Evolutionary conservation across 92 coral and sea anemone genomes (phyloP).

Genomic region (Virgularia gustaviana): DNA sequence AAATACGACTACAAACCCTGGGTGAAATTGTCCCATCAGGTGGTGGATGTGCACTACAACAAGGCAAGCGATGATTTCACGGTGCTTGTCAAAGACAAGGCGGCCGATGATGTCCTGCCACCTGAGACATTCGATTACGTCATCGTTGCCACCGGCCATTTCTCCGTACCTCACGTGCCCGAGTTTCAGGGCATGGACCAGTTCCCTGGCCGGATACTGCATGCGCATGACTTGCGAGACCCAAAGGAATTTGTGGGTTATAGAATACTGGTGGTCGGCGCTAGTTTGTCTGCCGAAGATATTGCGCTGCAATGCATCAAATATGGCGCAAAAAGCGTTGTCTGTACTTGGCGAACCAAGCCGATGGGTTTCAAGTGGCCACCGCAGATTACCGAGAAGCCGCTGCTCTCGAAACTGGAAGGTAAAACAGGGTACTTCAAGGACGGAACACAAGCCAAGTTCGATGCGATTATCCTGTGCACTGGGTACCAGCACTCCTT

Average conservation of each 20-base stretch:
- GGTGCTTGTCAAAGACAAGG: constrained; percentile 43
- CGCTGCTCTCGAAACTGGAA: constrained; percentile 50
- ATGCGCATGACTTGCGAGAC: constrained; percentile 43
- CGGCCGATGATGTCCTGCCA: constrained; percentile 44
- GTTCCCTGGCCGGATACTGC: too few relatives aligned
- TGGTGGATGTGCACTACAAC: neutral
- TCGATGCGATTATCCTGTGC: too few relatives aligned
- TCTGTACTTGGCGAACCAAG: constrained; percentile 43
- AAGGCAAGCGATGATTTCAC: constrained; percentile 40
- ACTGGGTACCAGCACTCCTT: constrained; percentile 49
- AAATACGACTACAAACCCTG: neutral
- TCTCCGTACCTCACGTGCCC: constrained; percentile 52
- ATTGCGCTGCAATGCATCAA: constrained; percentile 49
- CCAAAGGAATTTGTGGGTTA: constrained; percentile 35
- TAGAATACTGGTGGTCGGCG: constrained; percentile 45
- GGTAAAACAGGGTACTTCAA: constrained; percentile 53
- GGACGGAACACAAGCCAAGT: constrained; percentile 57
- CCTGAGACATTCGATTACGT: constrained; percentile 46
- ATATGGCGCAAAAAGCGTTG: constrained; percentile 49
- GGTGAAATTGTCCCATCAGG: too few relatives aligned
- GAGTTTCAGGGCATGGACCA: too few relatives aligned
- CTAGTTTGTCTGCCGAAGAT: constrained; percentile 61
- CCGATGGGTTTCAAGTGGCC: constrained; percentile 70
- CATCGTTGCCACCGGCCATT: constrained; percentile 52
- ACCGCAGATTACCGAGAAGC: constrained; percentile 39